phyloP scores from a whole-genome alignment of 2,113 vertebrate genomes.

The Gavialis gangeticus region DNA sequence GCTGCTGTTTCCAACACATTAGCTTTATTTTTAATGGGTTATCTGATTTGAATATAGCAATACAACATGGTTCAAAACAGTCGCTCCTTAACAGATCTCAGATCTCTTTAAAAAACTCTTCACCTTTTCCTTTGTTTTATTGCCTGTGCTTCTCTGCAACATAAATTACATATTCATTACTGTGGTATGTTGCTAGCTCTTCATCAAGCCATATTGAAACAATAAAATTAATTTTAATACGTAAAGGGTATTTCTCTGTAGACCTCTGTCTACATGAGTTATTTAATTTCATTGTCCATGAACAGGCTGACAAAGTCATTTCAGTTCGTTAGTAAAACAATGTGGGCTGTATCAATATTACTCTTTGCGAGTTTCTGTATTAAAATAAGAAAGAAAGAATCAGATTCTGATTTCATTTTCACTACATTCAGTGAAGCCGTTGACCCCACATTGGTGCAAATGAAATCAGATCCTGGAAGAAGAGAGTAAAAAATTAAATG shows the following conservation, averaged over 20 bases:
- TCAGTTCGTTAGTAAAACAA: neutral
- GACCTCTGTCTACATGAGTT: neutral
- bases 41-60: constrained; percentile 40
- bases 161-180: neutral
- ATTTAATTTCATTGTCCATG: neutral
- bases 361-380: neutral
- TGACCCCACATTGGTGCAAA: neutral
- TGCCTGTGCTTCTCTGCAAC: neutral
- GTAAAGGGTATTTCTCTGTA: neutral
- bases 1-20: constrained; percentile 16
- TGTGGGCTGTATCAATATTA: neutral
- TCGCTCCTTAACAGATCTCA: neutral
- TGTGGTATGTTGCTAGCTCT: neutral
- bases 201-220: neutral
- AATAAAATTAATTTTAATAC: neutral
- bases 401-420: neutral
- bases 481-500: constrained; percentile 6
- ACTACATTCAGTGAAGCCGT: neutral
- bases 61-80: constrained; percentile 48
- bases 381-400: neutral
- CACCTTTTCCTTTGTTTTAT: neutral
- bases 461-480: neutral
- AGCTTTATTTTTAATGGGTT: constrained; percentile 19
- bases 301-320: neutral
- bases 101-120: constrained; percentile 2